Percentiles rank a stretch among this genome's conserved stretches.
Conservation (phyloP, 30 jellyfish, hydroid and myxozoan genomes). For the Aurelia coerulea region DNA sequence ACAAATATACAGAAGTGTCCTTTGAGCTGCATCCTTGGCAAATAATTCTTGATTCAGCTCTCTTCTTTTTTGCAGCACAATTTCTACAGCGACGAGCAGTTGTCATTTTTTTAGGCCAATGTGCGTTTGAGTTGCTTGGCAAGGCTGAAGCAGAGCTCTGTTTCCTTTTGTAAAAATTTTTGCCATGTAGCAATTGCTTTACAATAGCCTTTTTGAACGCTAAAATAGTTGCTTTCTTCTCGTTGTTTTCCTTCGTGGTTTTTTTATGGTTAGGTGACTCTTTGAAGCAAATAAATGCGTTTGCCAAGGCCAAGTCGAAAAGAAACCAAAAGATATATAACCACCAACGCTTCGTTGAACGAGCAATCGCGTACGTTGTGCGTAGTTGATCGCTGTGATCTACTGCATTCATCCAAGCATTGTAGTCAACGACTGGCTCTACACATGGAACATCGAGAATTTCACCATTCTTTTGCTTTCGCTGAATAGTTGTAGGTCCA, state of each 20-base stretch:
- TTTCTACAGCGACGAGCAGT: not conserved
- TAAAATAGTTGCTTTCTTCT: not conserved
- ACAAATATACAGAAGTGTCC: no score
- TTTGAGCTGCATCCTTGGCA: no score
- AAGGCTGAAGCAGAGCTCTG: not conserved
- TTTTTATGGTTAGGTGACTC: constrained; percentile 19
- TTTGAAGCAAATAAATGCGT: not conserved
- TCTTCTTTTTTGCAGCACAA: not conserved
- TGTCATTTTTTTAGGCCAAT: not conserved
- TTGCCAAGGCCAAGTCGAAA: not conserved
- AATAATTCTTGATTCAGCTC: no score
- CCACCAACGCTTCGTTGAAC: constrained; percentile 28
- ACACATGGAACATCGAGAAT: no score
- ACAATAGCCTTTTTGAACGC: not conserved
- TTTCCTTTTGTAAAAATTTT: no score
- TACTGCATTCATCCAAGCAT: no score
- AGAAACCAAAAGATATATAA: not conserved
- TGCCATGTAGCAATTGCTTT: not conserved
- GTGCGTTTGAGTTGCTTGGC: not conserved
- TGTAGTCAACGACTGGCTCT: no score
- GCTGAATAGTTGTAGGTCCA: not conserved
- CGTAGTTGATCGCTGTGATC: constrained; percentile 12
- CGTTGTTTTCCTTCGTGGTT: not conserved
- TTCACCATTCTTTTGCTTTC: not conserved
- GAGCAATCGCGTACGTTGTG: constrained; percentile 3